Evolutionary conservation across 1,140 invertebrate species (phyloP), one percentile per base, ranked within the genome.

Genomic region (Bombus fervidus): DNA sequence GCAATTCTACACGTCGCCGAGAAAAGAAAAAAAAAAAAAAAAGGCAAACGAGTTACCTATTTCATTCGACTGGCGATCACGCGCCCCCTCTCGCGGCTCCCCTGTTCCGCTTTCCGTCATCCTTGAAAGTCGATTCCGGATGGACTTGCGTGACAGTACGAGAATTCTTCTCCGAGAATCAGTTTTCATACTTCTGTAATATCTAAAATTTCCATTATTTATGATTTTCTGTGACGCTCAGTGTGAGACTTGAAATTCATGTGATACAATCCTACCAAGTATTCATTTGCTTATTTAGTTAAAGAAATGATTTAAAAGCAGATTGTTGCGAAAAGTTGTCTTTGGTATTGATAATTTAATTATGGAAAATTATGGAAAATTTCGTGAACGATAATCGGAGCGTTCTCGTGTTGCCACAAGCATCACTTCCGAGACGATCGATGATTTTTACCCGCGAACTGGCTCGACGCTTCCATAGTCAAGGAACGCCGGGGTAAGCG

Each of bases 1-100:
- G 31, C 73, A 53, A 64, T 66, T 72, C 37, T 37, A 62, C 28
- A n/a, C 18, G 31, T 53, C n/a, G 47, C 62, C 34, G 22, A 25
- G 37, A 34, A 22, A 57, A 15, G 79, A 62, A n/a, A 25, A 13
- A 34, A 22, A 57, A 15, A 68, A 62, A n/a, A 25, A 13, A 53
- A 37, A 39, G 15, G n/a, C 25, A 41, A 59, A 18, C 13, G 8
- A 34, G 43, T 62, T 9, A 41, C 66, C 66, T 68, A 12, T 37
- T 68, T 37, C 31, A 34, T 39, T 66, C 57, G 18, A 43, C 31
- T 39, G 59, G 22, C 62, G 41, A 66, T 76, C 81, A 37, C 64
- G 34, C n/a, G 25, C 47, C 34, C 64, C 81, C 62, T 57, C 34
- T 78, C 81, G 74, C 47, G 73, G 34, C 34, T 53, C 81, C 80